Evolutionary conservation across 2,797 vertebrate species (phyloP).

Genomic region (Atherinosoma microstoma): DNA sequence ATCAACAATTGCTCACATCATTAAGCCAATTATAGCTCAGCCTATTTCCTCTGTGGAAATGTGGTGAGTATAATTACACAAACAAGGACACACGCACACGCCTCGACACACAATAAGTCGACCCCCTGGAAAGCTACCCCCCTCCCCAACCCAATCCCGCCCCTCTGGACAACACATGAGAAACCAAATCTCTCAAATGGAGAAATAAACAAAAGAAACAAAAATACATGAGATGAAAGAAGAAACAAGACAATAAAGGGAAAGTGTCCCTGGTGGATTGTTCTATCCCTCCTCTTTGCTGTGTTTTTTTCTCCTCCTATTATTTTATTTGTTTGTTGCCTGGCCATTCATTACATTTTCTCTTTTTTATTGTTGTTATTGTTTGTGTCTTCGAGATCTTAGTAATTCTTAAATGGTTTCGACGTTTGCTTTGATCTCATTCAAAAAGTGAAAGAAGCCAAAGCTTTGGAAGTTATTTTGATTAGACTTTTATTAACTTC

Average conservation of each 20-base stretch:
- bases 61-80: conserved; percentile 73
- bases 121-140: conserved; percentile 63
- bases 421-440: conserved; percentile 84
- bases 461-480: conserved; percentile 85
- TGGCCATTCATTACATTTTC: conserved; percentile 79
- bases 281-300: conserved; percentile 72
- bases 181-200: conserved; percentile 75
- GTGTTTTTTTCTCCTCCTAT: conserved; percentile 65
- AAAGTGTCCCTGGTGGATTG: conserved; percentile 77
- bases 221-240: conserved; percentile 79
- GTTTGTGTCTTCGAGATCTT: conserved; percentile 76
- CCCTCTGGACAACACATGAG: conserved; percentile 74
- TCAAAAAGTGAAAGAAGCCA: conserved; percentile 79
- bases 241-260: conserved; percentile 70
- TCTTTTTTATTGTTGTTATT: conserved; percentile 71
- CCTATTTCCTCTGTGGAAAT: conserved; percentile 71
- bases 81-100: conserved; percentile 62
- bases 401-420: conserved; percentile 83
- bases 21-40: conserved; percentile 82
- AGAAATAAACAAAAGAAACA: conserved; percentile 80
- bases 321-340: conserved; percentile 82
- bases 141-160: conserved; percentile 27
- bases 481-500: conserved; percentile 83
- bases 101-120: conserved; percentile 53
- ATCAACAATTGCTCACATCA: conserved; percentile 77